These are phyloP conservation scores for Ylistrum balloti DNA, from an alignment of 1,140 invertebrate genomes.

Conservation along the genomic window DNA sequence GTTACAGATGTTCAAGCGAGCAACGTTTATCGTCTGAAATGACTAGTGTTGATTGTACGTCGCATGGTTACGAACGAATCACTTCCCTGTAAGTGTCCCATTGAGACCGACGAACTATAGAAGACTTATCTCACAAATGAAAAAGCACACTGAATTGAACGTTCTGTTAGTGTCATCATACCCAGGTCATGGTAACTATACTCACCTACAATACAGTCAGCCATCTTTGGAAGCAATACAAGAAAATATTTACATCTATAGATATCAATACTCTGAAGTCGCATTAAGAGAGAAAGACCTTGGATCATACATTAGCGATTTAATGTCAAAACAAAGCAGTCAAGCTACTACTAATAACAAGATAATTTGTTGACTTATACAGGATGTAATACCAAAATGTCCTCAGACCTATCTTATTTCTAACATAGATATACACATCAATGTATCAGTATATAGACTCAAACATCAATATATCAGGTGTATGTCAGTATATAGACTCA, in stretches of 20 bases:
- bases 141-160: neutral
- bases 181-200: neutral
- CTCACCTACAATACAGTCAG: neutral
- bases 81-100: neutral
- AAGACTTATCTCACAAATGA: neutral
- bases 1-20: constrained; percentile 19
- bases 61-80: neutral
- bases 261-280: too few relatives aligned
- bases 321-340: too few relatives aligned
- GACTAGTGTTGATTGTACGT: neutral
- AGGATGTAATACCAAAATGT: too few relatives aligned
- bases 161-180: neutral
- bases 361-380: too few relatives aligned
- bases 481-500: too few relatives aligned
- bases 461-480: too few relatives aligned
- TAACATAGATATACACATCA: too few relatives aligned
- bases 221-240: neutral
- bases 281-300: too few relatives aligned
- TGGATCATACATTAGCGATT: too few relatives aligned
- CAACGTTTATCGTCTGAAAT: neutral
- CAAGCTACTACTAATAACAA: too few relatives aligned
- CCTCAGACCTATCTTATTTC: too few relatives aligned
- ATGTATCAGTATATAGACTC: too few relatives aligned
- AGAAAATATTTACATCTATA: neutral
- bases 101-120: neutral